These are phyloP conservation scores for Leptarthrus brevirostris DNA, from an alignment of 2,888 invertebrate species.

Conservation along the genomic window DNA sequence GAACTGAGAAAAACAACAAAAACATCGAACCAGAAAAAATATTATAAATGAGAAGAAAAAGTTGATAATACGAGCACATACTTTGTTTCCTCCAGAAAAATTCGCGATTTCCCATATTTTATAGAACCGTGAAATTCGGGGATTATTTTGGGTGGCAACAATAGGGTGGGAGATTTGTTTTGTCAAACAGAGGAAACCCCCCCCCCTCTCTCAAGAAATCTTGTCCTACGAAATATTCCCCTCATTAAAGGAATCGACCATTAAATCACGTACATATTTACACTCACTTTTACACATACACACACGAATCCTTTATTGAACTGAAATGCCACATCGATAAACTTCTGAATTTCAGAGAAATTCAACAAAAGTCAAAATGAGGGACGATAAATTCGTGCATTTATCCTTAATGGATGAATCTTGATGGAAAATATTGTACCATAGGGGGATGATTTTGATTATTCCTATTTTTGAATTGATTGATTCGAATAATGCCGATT, in stretches of 20 bases:
- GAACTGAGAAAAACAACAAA: no score
- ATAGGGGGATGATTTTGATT: no score
- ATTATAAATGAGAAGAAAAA: conserved; percentile 44
- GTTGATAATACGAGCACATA: conserved; percentile 36
- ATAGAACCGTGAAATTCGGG: conserved; percentile 26
- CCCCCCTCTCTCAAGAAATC: no score
- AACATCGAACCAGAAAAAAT: conserved; percentile 28
- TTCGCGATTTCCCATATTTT: conserved; percentile 22
- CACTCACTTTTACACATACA: background rate
- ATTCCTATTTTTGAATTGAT: no score
- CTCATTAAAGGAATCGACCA: conserved; percentile 10
- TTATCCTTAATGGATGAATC: background rate
- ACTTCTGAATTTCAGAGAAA: background rate
- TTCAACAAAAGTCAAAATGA: background rate
- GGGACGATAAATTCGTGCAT: background rate
- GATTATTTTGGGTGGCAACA: conserved; percentile 18
- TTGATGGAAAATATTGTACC: no score
- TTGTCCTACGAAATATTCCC: background rate
- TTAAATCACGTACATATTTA: background rate
- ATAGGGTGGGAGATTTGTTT: conserved; percentile 17
- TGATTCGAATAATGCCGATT: no score
- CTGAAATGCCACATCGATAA: background rate
- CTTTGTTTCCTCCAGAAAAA: conserved; percentile 29
- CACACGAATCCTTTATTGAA: no score
- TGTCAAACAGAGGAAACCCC: conserved; percentile 18